Conservation (phyloP, 2,888 invertebrate species). For the Plutella xylostella region DNA sequence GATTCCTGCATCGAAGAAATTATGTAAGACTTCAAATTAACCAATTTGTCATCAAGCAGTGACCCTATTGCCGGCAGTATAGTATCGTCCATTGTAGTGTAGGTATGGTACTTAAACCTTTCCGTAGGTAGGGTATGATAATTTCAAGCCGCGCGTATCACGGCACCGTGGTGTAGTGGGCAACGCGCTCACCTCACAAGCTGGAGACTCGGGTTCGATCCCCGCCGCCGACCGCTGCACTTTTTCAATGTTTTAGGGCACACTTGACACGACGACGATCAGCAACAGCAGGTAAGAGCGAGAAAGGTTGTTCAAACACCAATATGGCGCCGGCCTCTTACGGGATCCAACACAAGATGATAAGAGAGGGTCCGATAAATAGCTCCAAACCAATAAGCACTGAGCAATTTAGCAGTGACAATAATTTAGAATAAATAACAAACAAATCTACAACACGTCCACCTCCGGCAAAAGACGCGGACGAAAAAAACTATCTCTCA, state of each 20-base stretch:
- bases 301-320: too few relatives aligned
- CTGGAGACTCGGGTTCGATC: background rate
- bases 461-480: too few relatives aligned
- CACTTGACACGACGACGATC: too few relatives aligned
- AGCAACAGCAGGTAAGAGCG: too few relatives aligned
- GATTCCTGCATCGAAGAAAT: background rate
- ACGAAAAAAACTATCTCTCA: too few relatives aligned
- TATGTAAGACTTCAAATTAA: background rate
- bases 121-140: background rate
- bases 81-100: background rate
- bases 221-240: background rate
- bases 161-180: background rate
- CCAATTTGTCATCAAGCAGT: background rate
- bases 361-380: too few relatives aligned
- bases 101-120: background rate
- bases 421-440: too few relatives aligned
- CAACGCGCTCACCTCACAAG: background rate
- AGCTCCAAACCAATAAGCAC: too few relatives aligned
- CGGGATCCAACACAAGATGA: too few relatives aligned
- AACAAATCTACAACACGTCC: too few relatives aligned
- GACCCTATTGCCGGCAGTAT: background rate
- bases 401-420: too few relatives aligned
- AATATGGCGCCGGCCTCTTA: too few relatives aligned
- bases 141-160: background rate
- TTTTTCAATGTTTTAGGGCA: background rate